A percentile compares a stretch with the other conserved stretches of the same genome.
Evolutionary conservation across 1,140 invertebrate genomes (phyloP).

Genomic region (Macrobrachium rosenbergii): DNA sequence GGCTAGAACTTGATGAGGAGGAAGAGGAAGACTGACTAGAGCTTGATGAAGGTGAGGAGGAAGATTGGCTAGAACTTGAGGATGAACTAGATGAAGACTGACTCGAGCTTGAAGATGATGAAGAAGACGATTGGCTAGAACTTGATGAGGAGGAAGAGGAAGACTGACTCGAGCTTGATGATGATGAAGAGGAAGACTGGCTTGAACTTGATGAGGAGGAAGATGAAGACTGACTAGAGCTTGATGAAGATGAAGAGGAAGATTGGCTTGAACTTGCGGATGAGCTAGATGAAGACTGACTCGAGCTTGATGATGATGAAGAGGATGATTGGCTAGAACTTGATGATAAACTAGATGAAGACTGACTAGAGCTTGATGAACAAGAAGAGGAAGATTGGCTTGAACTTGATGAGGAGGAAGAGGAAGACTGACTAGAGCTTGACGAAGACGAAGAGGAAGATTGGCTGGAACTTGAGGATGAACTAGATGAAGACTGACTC

Average conservation of each 20-base stretch:
- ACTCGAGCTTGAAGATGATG: conserved; percentile 21
- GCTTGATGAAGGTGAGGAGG: neutral
- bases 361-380: conserved; percentile 10
- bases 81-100: neutral
- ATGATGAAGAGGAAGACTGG: neutral
- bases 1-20: no score
- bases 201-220: conserved; percentile 23
- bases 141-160: neutral
- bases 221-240: neutral
- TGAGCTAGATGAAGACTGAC: conserved; percentile 1
- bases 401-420: neutral
- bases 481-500: neutral
- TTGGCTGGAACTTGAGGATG: conserved; percentile 4
- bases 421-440: conserved; percentile 11
- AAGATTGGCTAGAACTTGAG: neutral
- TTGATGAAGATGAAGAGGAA: neutral
- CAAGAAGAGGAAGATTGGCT: neutral
- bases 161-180: conserved; percentile 3
- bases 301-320: neutral
- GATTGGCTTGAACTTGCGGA: conserved; percentile 11
- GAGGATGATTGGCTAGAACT: neutral
- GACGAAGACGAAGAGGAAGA: neutral
- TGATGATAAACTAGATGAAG: neutral
- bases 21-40: conserved; percentile 12
- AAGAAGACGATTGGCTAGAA: neutral